Evolutionary conservation across 2,797 vertebrate genomes (phyloP), one percentile per base, ranked within the genome.

Genomic region (Peromyscus nudipes): DNA sequence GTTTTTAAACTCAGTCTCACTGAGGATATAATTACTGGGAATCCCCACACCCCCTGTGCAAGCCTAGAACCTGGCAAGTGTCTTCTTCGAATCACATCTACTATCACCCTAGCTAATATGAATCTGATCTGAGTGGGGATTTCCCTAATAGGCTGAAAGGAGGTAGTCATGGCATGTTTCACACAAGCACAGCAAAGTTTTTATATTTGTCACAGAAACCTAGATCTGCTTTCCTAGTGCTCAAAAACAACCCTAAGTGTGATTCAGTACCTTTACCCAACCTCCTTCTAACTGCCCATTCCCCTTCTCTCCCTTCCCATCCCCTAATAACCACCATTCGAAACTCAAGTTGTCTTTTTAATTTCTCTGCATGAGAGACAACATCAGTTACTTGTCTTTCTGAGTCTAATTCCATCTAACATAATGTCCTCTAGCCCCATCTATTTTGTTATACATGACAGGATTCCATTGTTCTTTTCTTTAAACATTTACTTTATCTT

Each of bases 1-100:
- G 64, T 34, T 83, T 96, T 92, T 16, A 87, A 86, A 89, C 93
- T 85, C 21, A 69, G 43, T 11, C 21, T 79, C 37, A 43, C 4
- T 57, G 27, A 81, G 31, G 43, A 55, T 62, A 6, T 37, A 76
- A 82, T 95, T 71, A 71, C 6, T 9, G 6, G 40, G 29, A 93
- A 79, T 79, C 6, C 12, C n/a, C 40, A 65, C 2, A 88, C 2
- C 21, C 73, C 4, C 11, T 76, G 25, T 55, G 25, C 10, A 86
- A 3, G 6, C 25, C 43, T 13, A 55, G 77, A 92, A 46, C 65
- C 37, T 77, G 62, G 25, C 57, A 60, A 34, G 5, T 19, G 19
- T 92, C 79, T 52, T 79, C 43, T 83, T 91, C 52, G 69, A 8
- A 62, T 76, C 55, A 40, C 2, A 49, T 64, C 71, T 0, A 89